These are phyloP conservation scores for Pagetopsis macropterus DNA, from an alignment of 2,797 vertebrate genomes.

Conservation along the genomic window DNA sequence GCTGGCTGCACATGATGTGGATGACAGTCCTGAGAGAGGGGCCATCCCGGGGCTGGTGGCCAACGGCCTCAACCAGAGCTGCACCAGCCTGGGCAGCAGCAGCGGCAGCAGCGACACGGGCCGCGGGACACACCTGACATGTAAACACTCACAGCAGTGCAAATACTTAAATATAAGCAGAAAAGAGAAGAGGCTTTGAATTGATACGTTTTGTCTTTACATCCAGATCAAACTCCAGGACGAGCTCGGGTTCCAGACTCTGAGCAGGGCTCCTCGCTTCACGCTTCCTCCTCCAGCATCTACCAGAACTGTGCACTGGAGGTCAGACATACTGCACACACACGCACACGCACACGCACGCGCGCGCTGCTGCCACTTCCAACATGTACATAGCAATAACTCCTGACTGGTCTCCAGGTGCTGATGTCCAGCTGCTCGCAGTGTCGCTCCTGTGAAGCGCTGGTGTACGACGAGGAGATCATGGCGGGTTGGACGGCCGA, in stretches of 20 bases:
- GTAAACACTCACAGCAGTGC: constrained; percentile 71
- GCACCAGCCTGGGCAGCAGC: constrained; percentile 94
- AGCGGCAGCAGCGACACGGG: constrained; percentile 91
- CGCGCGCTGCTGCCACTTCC: background rate
- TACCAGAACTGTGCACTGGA: constrained; percentile 96
- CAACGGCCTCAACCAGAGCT: constrained; percentile 91
- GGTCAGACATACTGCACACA: constrained; percentile 78
- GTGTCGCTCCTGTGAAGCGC: constrained; percentile 89
- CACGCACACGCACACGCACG: background rate
- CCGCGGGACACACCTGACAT: constrained; percentile 81
- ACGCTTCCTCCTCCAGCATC: constrained; percentile 96
- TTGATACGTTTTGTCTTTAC: background rate
- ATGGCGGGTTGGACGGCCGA: constrained; percentile 98
- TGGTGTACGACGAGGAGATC: constrained; percentile 99
- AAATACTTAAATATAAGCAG: background rate
- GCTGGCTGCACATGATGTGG: constrained; percentile 74
- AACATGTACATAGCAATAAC: background rate
- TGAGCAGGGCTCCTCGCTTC: constrained; percentile 91
- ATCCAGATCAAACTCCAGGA: constrained; percentile 79
- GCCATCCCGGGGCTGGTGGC: constrained; percentile 81
- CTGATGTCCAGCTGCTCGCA: constrained; percentile 98
- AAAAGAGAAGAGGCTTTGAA: background rate
- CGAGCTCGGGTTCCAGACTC: constrained; percentile 86
- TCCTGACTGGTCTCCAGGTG: constrained; percentile 81
- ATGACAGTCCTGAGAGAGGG: constrained; percentile 79